phyloP scores from a whole-genome alignment of 2,113 vertebrate species.

The Percina caprodes region DNA sequence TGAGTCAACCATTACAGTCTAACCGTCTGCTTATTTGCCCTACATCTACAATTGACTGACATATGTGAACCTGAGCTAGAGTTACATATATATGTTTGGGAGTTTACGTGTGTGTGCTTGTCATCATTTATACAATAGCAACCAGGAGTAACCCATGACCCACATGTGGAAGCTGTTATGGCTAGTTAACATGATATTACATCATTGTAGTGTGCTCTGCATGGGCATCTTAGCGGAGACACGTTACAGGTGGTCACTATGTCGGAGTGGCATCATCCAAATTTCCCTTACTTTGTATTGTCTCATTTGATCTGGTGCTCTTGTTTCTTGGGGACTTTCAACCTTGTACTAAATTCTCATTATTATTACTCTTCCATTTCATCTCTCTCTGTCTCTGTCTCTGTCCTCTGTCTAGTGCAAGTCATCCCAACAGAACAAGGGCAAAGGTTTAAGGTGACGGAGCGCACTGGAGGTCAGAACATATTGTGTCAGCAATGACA shows the following conservation, averaged over 20 bases:
- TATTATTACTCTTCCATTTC: constrained; percentile 41
- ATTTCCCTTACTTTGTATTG: constrained; percentile 21
- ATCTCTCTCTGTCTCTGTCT: neutral
- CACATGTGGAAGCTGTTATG: constrained; percentile 43
- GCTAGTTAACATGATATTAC: constrained; percentile 24
- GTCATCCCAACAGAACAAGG: constrained; percentile 43
- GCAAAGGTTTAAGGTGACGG: constrained; percentile 48
- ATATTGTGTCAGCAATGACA: constrained; percentile 44
- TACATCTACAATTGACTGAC: constrained; percentile 62
- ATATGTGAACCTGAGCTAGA: constrained; percentile 40
- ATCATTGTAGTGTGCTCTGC: constrained; percentile 14
- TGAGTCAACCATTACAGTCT: constrained; percentile 37
- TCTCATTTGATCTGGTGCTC: constrained; percentile 29
- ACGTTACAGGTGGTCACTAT: constrained; percentile 16
- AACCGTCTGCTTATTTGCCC: constrained; percentile 54
- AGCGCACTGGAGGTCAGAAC: constrained; percentile 46
- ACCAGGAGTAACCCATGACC: constrained; percentile 58
- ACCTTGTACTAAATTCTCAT: constrained; percentile 41
- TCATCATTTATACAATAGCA: constrained; percentile 35
- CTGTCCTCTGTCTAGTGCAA: constrained; percentile 31
- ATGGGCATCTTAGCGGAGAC: neutral
- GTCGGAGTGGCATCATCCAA: neutral
- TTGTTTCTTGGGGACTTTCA: constrained; percentile 16
- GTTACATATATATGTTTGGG: constrained; percentile 19
- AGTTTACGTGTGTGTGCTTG: constrained; percentile 8